phyloP scores from a whole-genome alignment of 1,140 invertebrate species.

The Geopemphigus sp. region DNA sequence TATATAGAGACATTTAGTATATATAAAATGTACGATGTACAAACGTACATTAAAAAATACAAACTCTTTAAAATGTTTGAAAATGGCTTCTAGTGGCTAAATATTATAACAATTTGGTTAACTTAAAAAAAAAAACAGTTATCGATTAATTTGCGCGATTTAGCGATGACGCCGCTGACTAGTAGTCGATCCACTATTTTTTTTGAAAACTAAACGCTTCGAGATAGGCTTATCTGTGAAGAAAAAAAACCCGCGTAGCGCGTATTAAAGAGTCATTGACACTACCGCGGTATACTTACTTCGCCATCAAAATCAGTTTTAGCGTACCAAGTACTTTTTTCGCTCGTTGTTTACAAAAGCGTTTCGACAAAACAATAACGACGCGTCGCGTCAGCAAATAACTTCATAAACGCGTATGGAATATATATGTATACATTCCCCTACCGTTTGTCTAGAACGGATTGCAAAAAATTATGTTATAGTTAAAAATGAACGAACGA shows the following conservation, averaged over 20 bases:
- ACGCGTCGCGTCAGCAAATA: neutral
- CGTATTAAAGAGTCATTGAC: slow-evolving; percentile 26
- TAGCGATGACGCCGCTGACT: slow-evolving; percentile 1
- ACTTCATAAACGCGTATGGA: neutral
- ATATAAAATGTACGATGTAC: neutral
- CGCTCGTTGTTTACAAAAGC: slow-evolving; percentile 1
- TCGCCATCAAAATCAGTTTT: neutral
- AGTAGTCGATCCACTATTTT: neutral
- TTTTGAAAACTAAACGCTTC: slow-evolving; percentile 18
- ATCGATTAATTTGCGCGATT: slow-evolving; percentile 26
- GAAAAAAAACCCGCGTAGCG: neutral
- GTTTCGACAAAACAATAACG: slow-evolving; percentile 7
- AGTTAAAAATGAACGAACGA: too few species aligned
- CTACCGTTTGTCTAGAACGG: too few species aligned
- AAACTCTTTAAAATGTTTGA: neutral
- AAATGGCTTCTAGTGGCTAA: neutral
- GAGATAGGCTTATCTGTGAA: slow-evolving; percentile 24
- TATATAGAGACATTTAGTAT: neutral
- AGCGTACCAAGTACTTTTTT: slow-evolving; percentile 23
- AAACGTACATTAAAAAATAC: neutral
- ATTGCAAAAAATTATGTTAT: too few species aligned
- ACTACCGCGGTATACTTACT: neutral
- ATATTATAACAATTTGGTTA: neutral
- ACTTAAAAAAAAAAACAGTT: neutral
- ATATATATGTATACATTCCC: too few species aligned